Conservation (phyloP, 2,113 vertebrate genomes). For the Cyphomyrus discorhynchus region DNA sequence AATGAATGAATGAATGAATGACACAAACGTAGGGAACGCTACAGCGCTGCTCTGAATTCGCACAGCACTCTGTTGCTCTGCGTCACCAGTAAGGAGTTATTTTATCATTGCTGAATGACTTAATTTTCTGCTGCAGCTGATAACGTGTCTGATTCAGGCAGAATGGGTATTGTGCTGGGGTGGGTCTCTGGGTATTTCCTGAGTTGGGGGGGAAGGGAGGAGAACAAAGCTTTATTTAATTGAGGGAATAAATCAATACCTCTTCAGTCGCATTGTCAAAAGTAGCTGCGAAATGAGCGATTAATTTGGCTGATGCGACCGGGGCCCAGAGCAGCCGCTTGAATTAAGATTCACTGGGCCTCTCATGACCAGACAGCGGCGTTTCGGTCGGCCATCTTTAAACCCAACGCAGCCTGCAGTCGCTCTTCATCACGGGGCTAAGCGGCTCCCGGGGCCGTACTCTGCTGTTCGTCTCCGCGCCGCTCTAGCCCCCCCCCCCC, state of each 20-base stretch:
- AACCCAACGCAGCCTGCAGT: conserved; percentile 24
- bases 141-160: conserved; percentile 60
- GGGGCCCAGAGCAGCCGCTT: conserved; percentile 43
- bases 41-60: conserved; percentile 61
- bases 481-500: neutral
- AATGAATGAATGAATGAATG: conserved; percentile 59
- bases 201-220: conserved; percentile 27
- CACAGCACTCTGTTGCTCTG: conserved; percentile 56
- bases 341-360: conserved; percentile 34
- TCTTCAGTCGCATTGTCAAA: conserved; percentile 53
- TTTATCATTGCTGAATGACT: conserved; percentile 62
- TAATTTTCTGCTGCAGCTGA: conserved; percentile 56
- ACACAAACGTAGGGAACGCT: neutral
- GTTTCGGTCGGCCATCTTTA: conserved; percentile 31
- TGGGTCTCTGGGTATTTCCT: conserved; percentile 62
- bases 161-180: conserved; percentile 61
- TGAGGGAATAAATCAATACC: conserved; percentile 64
- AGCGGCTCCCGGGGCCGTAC: conserved; percentile 1
- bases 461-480: neutral
- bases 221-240: conserved; percentile 62
- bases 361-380: conserved; percentile 25
- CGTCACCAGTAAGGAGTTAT: conserved; percentile 58
- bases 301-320: conserved; percentile 53
- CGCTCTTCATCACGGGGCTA: conserved; percentile 29
- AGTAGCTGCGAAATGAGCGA: conserved; percentile 44